Evolutionary conservation across 1,140 invertebrate species (phyloP).

Genomic region (Piezodorus guildinii): DNA sequence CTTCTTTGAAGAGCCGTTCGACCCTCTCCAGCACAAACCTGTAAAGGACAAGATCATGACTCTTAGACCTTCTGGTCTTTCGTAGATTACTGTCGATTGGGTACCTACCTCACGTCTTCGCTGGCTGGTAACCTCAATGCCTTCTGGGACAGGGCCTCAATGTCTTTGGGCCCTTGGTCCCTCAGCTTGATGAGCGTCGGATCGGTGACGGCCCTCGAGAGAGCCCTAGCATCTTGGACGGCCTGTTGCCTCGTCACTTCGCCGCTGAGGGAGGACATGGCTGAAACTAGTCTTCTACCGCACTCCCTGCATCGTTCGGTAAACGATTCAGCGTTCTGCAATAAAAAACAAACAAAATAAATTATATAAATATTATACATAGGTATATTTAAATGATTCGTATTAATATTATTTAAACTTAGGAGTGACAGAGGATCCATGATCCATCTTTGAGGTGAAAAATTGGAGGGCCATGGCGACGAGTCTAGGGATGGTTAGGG

Average conservation of each 20-base stretch:
- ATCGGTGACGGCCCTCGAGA: conserved; percentile 34
- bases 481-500: no score
- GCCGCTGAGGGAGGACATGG: conserved; percentile 33
- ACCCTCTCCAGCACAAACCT: conserved; percentile 36
- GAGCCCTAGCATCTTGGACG: conserved; percentile 4
- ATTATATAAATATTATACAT: no score
- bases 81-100: neutral
- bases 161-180: conserved; percentile 36
- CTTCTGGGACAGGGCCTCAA: conserved; percentile 39
- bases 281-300: conserved; percentile 38
- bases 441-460: no score
- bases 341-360: conserved; percentile 4
- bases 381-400: no score
- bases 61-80: neutral
- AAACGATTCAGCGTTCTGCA: conserved; percentile 40
- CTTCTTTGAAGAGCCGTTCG: conserved; percentile 39
- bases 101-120: conserved; percentile 32
- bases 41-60: neutral
- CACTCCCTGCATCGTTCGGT: conserved; percentile 37
- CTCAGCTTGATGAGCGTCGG: conserved; percentile 39
- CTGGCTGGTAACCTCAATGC: conserved; percentile 35
- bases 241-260: conserved; percentile 30
- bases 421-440: no score
- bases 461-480: no score
- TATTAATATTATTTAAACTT: no score